phyloP scores from a whole-genome alignment of 2,888 invertebrate species.

The Drosophila anomalata region DNA sequence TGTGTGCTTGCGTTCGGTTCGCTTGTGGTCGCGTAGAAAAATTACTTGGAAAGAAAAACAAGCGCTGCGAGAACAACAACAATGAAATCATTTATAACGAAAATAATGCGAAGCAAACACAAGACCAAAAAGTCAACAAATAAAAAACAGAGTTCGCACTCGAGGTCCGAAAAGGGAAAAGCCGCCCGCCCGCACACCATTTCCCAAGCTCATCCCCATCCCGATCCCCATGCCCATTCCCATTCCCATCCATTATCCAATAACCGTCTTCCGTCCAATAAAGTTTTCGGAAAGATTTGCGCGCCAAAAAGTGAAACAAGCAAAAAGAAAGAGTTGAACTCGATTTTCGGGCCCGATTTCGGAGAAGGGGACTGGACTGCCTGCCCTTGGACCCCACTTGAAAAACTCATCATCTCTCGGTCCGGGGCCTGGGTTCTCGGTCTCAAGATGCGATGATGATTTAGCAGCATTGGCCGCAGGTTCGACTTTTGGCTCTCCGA shows the following conservation, averaged over 20 bases:
- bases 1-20: conserved; percentile 2
- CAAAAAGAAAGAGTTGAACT: conserved; percentile 2
- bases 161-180: conserved; percentile 16
- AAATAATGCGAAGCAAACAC: conserved; percentile 40
- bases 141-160: conserved; percentile 16
- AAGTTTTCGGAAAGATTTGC: conserved; percentile 36
- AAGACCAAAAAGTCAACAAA: conserved; percentile 14
- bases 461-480: conserved; percentile 38
- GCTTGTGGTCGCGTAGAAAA: conserved; percentile 63
- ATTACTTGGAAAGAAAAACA: conserved; percentile 70
- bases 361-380: conserved; percentile 11
- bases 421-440: not conserved
- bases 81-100: conserved; percentile 74
- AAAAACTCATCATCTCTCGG: conserved; percentile 20
- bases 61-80: conserved; percentile 62
- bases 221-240: too few species aligned
- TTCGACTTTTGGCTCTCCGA: conserved; percentile 35
- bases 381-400: conserved; percentile 37
- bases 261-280: conserved; percentile 21
- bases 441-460: conserved; percentile 35
- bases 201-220: not conserved
- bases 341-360: conserved; percentile 31
- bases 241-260: not conserved
- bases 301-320: conserved; percentile 45
- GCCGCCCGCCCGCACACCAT: not conserved